phyloP scores from a whole-genome alignment of 2,888 invertebrate genomes.

The Pollenia amentaria region DNA sequence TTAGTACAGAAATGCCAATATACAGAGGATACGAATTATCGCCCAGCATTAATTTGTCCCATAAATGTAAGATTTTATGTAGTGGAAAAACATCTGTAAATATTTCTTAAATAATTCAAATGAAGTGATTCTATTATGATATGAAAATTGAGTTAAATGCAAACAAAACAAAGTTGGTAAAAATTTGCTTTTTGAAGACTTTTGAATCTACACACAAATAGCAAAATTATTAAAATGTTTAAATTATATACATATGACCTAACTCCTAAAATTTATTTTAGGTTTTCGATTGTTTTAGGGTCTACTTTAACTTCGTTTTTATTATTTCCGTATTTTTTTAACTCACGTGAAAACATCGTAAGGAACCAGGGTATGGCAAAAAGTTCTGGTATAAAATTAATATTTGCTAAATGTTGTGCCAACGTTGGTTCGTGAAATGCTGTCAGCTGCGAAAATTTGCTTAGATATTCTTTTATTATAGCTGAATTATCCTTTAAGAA shows the following conservation, averaged over 20 bases:
- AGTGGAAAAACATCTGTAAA: conserved; percentile 97
- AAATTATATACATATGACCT: too few species aligned
- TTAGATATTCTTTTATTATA: conserved; percentile 98
- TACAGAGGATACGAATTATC: conserved; percentile 97
- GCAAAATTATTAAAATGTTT: too few species aligned
- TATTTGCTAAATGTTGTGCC: conserved; percentile 95
- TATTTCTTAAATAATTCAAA: neutral
- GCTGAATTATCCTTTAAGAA: conserved; percentile 98
- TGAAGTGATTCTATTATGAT: too few species aligned
- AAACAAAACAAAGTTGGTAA: too few species aligned
- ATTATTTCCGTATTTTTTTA: too few species aligned
- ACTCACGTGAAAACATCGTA: conserved; percentile 99
- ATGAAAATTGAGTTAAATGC: too few species aligned
- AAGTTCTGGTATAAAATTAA: conserved; percentile 97
- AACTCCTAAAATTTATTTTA: too few species aligned
- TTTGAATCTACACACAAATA: too few species aligned
- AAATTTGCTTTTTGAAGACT: too few species aligned
- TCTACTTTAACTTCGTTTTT: neutral
- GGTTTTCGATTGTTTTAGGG: neutral
- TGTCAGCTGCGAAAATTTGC: conserved; percentile 98
- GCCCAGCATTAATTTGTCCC: conserved; percentile 98
- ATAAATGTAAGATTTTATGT: conserved; percentile 98
- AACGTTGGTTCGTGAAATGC: conserved; percentile 97
- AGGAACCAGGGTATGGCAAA: conserved; percentile 99
- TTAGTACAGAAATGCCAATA: conserved; percentile 96